Evolutionary conservation across 2,797 vertebrate species (phyloP).

Genomic region (Cuniculus paca): DNA sequence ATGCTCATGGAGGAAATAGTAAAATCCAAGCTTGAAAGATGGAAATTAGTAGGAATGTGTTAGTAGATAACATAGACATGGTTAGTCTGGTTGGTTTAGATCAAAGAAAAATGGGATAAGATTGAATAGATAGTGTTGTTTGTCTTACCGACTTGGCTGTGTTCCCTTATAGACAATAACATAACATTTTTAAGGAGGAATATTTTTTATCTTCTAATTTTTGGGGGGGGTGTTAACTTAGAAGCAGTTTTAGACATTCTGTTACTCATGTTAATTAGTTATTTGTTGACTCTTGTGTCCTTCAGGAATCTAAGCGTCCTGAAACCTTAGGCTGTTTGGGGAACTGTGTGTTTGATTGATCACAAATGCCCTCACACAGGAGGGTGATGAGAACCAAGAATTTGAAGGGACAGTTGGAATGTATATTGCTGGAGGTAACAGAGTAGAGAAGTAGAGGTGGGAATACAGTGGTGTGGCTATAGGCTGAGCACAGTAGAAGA

Average conservation of each 20-base stretch:
- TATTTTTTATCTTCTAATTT: conserved; percentile 10
- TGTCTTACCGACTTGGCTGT: not conserved
- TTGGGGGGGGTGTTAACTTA: not conserved
- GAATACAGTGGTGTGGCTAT: not conserved
- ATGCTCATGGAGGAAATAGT: conserved; percentile 11
- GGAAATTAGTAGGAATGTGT: not conserved
- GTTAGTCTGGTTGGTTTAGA: not conserved
- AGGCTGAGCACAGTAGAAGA: not conserved
- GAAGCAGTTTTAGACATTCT: not conserved
- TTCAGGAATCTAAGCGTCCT: conserved; percentile 17
- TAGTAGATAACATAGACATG: not conserved
- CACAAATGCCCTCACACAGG: not conserved
- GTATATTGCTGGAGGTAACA: not conserved
- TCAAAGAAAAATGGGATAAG: not conserved
- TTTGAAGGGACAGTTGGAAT: not conserved
- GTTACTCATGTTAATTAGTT: not conserved
- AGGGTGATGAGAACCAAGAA: not conserved
- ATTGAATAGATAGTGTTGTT: not conserved
- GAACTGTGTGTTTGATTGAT: not conserved
- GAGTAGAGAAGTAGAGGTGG: not conserved
- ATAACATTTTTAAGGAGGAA: not conserved
- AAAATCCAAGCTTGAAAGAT: conserved; percentile 15
- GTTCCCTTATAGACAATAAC: not conserved
- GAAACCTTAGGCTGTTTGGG: not conserved
- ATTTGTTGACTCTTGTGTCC: not conserved